phyloP scores from a whole-genome alignment of 1,140 invertebrate species.

The Dryas iulia region DNA sequence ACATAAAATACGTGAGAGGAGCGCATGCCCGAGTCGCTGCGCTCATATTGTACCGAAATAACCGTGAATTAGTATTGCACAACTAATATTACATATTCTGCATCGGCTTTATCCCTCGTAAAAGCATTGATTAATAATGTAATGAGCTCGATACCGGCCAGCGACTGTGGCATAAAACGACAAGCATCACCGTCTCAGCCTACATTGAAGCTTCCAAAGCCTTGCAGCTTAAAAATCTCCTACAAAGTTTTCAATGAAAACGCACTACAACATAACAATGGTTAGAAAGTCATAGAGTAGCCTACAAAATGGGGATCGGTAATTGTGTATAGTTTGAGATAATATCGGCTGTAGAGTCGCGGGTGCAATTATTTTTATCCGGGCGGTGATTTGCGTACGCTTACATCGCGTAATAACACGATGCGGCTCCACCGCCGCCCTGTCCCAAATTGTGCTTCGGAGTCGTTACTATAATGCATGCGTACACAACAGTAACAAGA shows the following conservation, averaged over 20 bases:
- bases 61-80: constrained; percentile 56
- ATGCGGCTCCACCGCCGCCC: constrained; percentile 19
- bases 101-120: constrained; percentile 52
- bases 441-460: constrained; percentile 44
- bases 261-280: background rate
- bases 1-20: constrained; percentile 24
- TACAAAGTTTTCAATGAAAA: background rate
- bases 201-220: background rate
- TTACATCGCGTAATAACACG: constrained; percentile 51
- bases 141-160: constrained; percentile 59
- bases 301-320: constrained; percentile 41
- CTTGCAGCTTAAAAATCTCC: background rate
- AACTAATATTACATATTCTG: constrained; percentile 58
- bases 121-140: constrained; percentile 76
- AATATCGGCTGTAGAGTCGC: constrained; percentile 54
- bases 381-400: constrained; percentile 66
- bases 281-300: constrained; percentile 16
- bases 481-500: background rate
- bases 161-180: background rate
- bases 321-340: constrained; percentile 74
- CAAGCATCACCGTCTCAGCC: background rate
- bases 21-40: constrained; percentile 22
- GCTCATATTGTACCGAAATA: constrained; percentile 39
- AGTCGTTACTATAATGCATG: constrained; percentile 9
- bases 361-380: constrained; percentile 69